Evolutionary conservation across 30 jellyfish, hydroid and myxozoan species (phyloP), one percentile per base, ranked within the genome.

Genomic region (Cassiopea xamachana): DNA sequence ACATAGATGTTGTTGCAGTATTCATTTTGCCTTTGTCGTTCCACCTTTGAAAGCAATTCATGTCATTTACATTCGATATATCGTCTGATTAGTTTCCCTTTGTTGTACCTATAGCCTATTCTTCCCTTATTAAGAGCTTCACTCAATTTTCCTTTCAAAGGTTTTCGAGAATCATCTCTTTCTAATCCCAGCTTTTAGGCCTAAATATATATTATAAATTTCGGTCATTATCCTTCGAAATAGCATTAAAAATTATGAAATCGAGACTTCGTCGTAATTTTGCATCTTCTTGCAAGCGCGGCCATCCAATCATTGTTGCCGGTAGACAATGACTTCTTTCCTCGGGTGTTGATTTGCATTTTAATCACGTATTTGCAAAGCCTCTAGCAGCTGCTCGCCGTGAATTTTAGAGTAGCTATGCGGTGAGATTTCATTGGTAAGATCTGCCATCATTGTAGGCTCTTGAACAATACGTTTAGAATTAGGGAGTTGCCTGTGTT

Each of bases 401-500:
- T 39, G 73, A 77, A 43, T 43, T 69, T 62, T 87, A 60, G 94
- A 62, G 60, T 82, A 82, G 80, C 74, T 82, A 6, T 82, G 82
- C 81, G 81, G 82, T 82, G 90, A 74, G 73, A 58, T 68, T 70
- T 82, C 81, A 78, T 78, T 78, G 87, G 87, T 78, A 60, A 78
- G 51, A 78, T 50, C 87, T 78, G 87, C 90, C 48, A 64, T 82
- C 82, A 70, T 64, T 70, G 70, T 82, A 72, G 82, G 71, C 48
- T 82, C 58, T 48, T 82, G 68, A 50, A 72, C 90, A 82, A 68
- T 70, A 59, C 81, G 82, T 74, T 82, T 73, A 80, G 46, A 68
- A 76, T 87, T 87, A 74, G 94, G 94, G 94, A 75, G 94, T 87
- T 87, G 94, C 84, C 94, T 64, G 64, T 48, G 67, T 61, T 58